Evolutionary conservation across 2,888 invertebrate species (phyloP).

Genomic region (Acronicta leporina): DNA sequence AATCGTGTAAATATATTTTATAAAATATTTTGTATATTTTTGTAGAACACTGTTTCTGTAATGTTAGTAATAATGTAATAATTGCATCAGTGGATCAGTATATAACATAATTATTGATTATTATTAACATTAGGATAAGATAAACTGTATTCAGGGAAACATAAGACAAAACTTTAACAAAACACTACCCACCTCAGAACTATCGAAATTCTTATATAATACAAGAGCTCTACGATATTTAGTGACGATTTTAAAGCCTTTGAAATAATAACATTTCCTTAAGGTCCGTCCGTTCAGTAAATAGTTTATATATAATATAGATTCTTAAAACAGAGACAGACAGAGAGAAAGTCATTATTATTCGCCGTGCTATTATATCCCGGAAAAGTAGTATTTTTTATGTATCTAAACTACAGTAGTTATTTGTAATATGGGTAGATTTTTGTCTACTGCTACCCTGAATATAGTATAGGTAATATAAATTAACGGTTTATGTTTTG

Average conservation of each 20-base stretch:
- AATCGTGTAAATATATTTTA: slow-evolving; percentile 77
- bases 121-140: slow-evolving; percentile 64
- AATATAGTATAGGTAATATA: slow-evolving; percentile 56
- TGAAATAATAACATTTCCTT: too few relatives aligned
- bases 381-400: too few relatives aligned
- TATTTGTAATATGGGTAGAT: too few relatives aligned
- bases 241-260: too few relatives aligned
- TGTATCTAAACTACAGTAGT: too few relatives aligned
- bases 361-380: too few relatives aligned
- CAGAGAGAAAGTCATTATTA: too few relatives aligned
- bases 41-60: slow-evolving; percentile 58
- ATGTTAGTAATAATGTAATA: slow-evolving; percentile 74
- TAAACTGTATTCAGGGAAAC: slow-evolving; percentile 8
- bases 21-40: slow-evolving; percentile 79
- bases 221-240: too few relatives aligned
- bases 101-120: slow-evolving; percentile 50
- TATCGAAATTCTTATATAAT: too few relatives aligned
- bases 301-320: too few relatives aligned
- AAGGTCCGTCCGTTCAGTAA: too few relatives aligned
- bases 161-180: not conserved
- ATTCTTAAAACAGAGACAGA: too few relatives aligned
- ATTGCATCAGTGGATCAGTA: slow-evolving; percentile 42
- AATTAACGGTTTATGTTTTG: slow-evolving; percentile 78
- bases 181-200: not conserved
- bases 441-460: not conserved